Evolutionary conservation across 2,113 vertebrate genomes (phyloP), one percentile per base, ranked within the genome.

Genomic region (Desmodus rotundus): DNA sequence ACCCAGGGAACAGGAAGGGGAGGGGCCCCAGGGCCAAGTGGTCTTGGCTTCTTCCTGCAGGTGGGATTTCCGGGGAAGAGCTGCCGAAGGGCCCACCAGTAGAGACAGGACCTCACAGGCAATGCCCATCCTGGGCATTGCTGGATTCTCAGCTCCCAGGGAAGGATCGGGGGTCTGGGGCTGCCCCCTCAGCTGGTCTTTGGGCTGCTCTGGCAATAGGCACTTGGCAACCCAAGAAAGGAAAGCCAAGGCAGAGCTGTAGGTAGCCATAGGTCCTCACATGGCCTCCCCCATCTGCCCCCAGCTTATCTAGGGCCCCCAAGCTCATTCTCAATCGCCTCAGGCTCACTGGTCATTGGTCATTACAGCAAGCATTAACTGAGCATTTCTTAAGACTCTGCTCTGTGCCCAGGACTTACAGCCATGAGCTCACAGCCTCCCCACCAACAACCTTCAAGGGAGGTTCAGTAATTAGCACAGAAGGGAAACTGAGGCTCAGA

Each of bases 161-260:
- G 17, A 61, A 52, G n/a, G 52, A 45, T 50, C 2, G 0, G 2
- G 33, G 26, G 33, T 10, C 56, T 28, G 24, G 36, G 11, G 16
- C 41, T 31, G 4, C 67, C 68, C 43, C 9, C 24, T 50, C 15
- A 47, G 36, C 33, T 19, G 45, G 45, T 28, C 52, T 65, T 38
- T 3, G 52, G 56, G 38, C 26, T 56, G 24, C n/a, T 36, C 77
- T 43, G 28, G 43, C 33, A 20, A 26, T 43, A 22, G 52, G 22
- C 1, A 3, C 50, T 58, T 0, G 0, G n/a, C 47, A 7, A 11
- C 52, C 1, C 1, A 22, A 76, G n/a, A 52, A 26, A 8, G n/a
- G 52, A 26, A 58, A 54, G 24, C 58, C 2, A 0, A 56, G 13
- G n/a, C 68, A 91, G 58, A 68, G 31, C 52, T 22, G 4, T 31